Evolutionary conservation across 2,797 vertebrate species (phyloP).

Genomic region (Toxotes lorentzi): DNA sequence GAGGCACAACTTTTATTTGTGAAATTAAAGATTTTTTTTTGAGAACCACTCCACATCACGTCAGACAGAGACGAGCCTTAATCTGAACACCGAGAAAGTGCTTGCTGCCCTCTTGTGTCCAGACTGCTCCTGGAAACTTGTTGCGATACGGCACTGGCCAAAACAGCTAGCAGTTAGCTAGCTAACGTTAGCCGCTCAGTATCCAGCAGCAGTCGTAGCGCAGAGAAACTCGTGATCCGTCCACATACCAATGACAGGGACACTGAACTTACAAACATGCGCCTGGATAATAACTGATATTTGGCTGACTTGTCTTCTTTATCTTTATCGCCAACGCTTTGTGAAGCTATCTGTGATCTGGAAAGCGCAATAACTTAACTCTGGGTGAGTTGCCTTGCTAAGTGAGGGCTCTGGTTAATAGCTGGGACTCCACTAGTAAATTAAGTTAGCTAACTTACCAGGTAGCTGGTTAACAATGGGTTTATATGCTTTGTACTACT

Average conservation of each 20-base stretch:
- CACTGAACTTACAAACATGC: conserved; percentile 60
- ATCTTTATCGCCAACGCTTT: conserved; percentile 2
- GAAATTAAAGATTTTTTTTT: no score
- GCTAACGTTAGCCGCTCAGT: conserved; percentile 47
- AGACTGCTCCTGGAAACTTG: conserved; percentile 61
- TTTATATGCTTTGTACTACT: background rate
- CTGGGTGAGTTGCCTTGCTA: conserved; percentile 72
- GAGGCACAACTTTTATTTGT: no score
- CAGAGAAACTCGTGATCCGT: conserved; percentile 64
- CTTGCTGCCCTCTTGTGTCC: conserved; percentile 60
- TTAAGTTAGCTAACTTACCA: conserved; percentile 31
- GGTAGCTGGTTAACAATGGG: background rate
- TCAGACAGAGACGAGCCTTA: background rate
- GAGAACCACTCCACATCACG: no score
- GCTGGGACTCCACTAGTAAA: conserved; percentile 22
- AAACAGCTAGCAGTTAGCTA: conserved; percentile 60
- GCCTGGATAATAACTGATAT: conserved; percentile 58
- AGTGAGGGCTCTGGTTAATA: conserved; percentile 20
- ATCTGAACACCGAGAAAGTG: background rate
- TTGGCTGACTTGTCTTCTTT: conserved; percentile 15
- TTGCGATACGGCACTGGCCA: conserved; percentile 62
- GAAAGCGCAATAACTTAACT: conserved; percentile 58
- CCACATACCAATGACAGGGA: conserved; percentile 71
- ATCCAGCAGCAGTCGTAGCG: conserved; percentile 38
- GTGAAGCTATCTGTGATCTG: conserved; percentile 47